Conservation (phyloP, 2,797 vertebrate species). For the Typhlichthys subterraneus region DNA sequence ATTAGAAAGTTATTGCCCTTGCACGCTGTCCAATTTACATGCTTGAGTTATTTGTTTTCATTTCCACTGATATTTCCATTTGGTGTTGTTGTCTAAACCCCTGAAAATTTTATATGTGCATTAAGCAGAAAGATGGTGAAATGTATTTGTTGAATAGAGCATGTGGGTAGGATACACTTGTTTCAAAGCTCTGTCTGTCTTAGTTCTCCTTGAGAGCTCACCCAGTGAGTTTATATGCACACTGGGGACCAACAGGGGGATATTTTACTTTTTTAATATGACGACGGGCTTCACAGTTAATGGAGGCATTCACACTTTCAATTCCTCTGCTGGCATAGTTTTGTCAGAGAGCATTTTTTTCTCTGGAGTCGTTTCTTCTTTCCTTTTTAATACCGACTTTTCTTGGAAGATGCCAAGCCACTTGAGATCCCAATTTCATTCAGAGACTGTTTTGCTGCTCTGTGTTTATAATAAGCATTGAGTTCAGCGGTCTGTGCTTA, state of each 20-base stretch:
- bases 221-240: neutral
- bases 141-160: neutral
- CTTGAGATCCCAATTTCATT: neutral
- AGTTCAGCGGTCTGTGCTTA: too few species aligned
- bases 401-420: neutral
- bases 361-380: neutral
- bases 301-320: conserved; percentile 1
- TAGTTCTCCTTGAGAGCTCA: neutral
- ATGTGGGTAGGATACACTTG: neutral
- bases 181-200: neutral
- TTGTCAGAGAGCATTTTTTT: neutral
- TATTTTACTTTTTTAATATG: conserved; percentile 3
- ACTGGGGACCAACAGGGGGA: neutral
- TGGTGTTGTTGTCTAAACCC: neutral
- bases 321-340: neutral
- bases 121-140: conserved; percentile 1
- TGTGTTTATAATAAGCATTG: too few species aligned
- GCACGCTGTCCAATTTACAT: conserved; percentile 5
- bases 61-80: conserved; percentile 23
- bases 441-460: too few species aligned
- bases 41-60: conserved; percentile 28
- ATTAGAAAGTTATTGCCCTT: conserved; percentile 15
- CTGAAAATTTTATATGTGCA: neutral
- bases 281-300: neutral
- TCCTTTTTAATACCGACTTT: neutral